phyloP scores from a whole-genome alignment of 2,888 invertebrate genomes.

The Hypercompe scribonia region DNA sequence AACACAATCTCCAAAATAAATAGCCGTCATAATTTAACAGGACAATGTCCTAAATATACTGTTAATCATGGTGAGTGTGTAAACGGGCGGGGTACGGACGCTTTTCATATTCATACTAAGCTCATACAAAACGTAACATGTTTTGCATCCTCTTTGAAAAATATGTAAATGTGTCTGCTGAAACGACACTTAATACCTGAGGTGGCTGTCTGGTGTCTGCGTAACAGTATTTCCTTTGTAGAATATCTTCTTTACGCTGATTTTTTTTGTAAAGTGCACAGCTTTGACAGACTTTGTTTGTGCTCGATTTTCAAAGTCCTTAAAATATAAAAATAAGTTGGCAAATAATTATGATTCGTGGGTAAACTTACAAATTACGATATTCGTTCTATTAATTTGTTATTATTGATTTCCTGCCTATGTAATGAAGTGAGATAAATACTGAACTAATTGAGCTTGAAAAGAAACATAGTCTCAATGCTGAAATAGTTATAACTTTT shows the following conservation, averaged over 20 bases:
- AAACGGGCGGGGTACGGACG: constrained; percentile 47
- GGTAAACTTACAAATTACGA: too few relatives aligned
- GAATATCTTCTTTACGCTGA: neutral
- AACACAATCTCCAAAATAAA: constrained; percentile 64
- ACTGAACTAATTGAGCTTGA: too few relatives aligned
- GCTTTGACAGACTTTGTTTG: neutral
- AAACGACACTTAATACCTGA: constrained; percentile 29
- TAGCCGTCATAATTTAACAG: constrained; percentile 62
- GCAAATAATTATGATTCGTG: too few relatives aligned
- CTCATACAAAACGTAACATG: constrained; percentile 55
- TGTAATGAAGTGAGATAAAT: too few relatives aligned
- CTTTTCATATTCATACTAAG: constrained; percentile 58
- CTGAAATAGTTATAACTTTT: too few relatives aligned
- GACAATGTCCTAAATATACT: constrained; percentile 64
- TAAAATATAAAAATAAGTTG: neutral
- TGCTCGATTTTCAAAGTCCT: neutral
- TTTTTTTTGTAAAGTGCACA: neutral
- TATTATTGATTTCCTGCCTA: too few relatives aligned
- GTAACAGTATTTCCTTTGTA: neutral
- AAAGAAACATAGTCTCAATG: too few relatives aligned
- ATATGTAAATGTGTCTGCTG: constrained; percentile 55
- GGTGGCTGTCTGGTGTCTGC: constrained; percentile 31
- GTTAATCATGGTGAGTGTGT: constrained; percentile 61
- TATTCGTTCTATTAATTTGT: too few relatives aligned
- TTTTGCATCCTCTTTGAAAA: constrained; percentile 61